Evolutionary conservation across 1,140 invertebrate species (phyloP).

Genomic region (Geopemphigus sp.): DNA sequence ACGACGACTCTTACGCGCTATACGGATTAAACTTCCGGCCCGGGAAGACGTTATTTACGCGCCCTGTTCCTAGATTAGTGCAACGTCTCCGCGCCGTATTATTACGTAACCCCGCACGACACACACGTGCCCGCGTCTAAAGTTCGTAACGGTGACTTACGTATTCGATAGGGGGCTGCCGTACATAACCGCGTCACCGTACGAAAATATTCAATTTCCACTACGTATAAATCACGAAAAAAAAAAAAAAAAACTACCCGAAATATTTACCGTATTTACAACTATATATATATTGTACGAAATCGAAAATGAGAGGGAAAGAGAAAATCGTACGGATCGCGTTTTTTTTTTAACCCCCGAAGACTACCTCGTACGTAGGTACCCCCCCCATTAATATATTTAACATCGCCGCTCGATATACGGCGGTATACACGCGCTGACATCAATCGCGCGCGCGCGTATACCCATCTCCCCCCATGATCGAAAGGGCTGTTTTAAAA

Average conservation of each 20-base stretch:
- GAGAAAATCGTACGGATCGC: background rate
- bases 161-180: background rate
- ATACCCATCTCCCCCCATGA: no score
- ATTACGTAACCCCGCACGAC: background rate
- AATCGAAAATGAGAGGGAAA: background rate
- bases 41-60: slow-evolving; percentile 6
- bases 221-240: background rate
- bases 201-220: slow-evolving; percentile 28
- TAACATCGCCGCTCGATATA: background rate
- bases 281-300: background rate
- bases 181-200: background rate
- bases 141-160: background rate
- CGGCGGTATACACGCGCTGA: background rate
- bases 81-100: background rate
- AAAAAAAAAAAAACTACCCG: background rate
- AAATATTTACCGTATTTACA: no score
- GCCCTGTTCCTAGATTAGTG: slow-evolving; percentile 28
- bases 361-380: background rate
- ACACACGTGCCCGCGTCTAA: background rate
- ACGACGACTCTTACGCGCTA: background rate
- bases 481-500: slow-evolving; percentile 21
- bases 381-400: slow-evolving; percentile 11
- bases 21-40: slow-evolving; percentile 33
- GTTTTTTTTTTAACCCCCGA: slow-evolving; percentile 11
- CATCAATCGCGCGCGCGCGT: background rate